Evolutionary conservation across 2,888 invertebrate species (phyloP).

Genomic region (Ormia ochracea): DNA sequence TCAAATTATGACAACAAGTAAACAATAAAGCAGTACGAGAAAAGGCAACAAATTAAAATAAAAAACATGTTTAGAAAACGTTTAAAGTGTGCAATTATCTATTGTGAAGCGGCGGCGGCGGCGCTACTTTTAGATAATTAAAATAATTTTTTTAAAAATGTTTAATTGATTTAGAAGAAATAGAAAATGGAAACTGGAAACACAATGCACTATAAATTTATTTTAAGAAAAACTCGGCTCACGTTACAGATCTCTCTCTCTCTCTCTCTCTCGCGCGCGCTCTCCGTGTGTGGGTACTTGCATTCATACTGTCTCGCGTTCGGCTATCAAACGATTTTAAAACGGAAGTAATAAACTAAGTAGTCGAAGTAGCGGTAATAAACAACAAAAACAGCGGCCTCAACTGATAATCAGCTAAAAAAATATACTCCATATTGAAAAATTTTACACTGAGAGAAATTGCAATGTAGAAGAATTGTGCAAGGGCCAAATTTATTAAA

Average conservation of each 20-base stretch:
- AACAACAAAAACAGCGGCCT: slow-evolving; percentile 22
- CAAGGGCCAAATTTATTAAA: background rate
- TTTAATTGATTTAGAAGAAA: slow-evolving; percentile 59
- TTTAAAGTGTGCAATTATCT: slow-evolving; percentile 53
- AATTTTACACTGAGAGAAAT: slow-evolving; percentile 11
- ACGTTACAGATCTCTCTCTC: no score
- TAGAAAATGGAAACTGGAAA: background rate
- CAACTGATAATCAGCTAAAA: slow-evolving; percentile 1
- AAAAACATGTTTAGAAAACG: slow-evolving; percentile 2
- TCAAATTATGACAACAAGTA: slow-evolving; percentile 31
- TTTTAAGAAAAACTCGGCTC: slow-evolving; percentile 31
- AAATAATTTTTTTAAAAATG: slow-evolving; percentile 52
- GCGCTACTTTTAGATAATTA: slow-evolving; percentile 61
- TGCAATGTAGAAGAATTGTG: background rate
- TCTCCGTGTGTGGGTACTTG: background rate
- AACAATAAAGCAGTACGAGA: slow-evolving; percentile 8
- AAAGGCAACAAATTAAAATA: slow-evolving; percentile 5
- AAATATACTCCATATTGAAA: slow-evolving; percentile 1
- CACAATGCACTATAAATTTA: slow-evolving; percentile 50
- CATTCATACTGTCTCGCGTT: background rate
- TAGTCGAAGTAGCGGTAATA: slow-evolving; percentile 51
- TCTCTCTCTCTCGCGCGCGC: no score
- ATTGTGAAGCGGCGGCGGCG: slow-evolving; percentile 56
- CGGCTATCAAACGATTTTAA: background rate
- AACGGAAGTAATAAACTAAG: slow-evolving; percentile 58